Conservation (phyloP, 2,797 vertebrate genomes). For the Distichodus sexfasciatus region DNA sequence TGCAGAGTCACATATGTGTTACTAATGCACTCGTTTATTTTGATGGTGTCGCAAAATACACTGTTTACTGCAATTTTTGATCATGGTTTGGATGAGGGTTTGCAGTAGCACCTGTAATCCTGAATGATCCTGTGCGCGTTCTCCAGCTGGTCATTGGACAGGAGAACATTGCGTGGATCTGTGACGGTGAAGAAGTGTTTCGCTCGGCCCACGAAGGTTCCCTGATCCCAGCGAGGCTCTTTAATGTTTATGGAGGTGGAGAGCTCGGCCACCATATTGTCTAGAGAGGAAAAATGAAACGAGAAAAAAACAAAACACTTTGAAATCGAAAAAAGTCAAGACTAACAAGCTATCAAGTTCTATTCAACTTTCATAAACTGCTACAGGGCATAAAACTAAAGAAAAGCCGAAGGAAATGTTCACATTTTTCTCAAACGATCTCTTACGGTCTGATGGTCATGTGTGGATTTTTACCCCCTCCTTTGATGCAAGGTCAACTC, state of each 20-base stretch:
- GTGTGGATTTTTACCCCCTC: background rate
- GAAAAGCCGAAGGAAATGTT: too few relatives aligned
- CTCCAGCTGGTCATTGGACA: constrained; percentile 86
- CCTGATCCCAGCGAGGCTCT: constrained; percentile 97
- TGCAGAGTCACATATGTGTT: too few relatives aligned
- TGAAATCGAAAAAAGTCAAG: too few relatives aligned
- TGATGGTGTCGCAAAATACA: too few relatives aligned
- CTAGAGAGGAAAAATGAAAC: constrained; percentile 47
- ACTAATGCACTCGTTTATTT: too few relatives aligned
- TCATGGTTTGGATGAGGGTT: too few relatives aligned
- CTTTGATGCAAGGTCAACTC: background rate
- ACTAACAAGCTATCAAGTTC: too few relatives aligned
- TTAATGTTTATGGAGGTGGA: constrained; percentile 91
- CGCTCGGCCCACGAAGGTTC: constrained; percentile 90
- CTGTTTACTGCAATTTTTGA: background rate
- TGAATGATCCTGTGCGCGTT: constrained; percentile 84
- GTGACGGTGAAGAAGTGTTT: constrained; percentile 98
- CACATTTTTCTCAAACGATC: too few relatives aligned
- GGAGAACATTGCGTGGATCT: constrained; percentile 92
- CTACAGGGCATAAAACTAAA: too few relatives aligned
- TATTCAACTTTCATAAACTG: too few relatives aligned
- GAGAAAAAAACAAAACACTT: background rate
- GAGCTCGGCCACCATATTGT: constrained; percentile 87
- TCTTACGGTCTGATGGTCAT: background rate
- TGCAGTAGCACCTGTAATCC: constrained; percentile 86